Base-by-base conservation (phyloP, 2,888 invertebrate species). In the Ethmia dodecea region DNA sequence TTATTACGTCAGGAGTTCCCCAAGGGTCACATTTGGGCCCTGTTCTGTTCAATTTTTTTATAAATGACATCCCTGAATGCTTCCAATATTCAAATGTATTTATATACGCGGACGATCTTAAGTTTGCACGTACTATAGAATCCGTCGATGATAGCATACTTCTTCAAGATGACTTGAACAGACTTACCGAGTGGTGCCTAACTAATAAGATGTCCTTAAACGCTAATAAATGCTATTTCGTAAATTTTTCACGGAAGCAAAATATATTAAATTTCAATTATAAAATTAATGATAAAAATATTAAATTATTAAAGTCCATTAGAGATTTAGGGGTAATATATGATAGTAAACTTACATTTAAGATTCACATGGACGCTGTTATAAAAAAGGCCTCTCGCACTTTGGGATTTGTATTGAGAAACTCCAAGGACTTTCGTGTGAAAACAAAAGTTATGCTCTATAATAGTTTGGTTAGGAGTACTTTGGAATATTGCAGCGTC, bases 41-140 rank as follows among this genome's bases (percentile, higher is more conserved):
- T 16, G 5, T 32, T n/a, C n/a, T n/a, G n/a, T n/a, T n/a, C n/a
- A n/a, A 2, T 13, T 32, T 11, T 32, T 32, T 15, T 26, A 32
- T 26, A 22, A 11, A n/a, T n/a, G n/a, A n/a, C n/a, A n/a, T n/a
- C n/a, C 18, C 26, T 5, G 32, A 32, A 16, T 6, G 9, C 9
- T 31, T 31, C 14, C 8, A n/a, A 10, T 14, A 5, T n/a, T 31
- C 24, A 5, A 25, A 9, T 11, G n/a, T 13, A 5, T 25, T 5
- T 8, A 6, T 31, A 4, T 31, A 10, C 16, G 31, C 31, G 5
- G 25, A 25, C 14, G 31, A 31, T 14, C 14, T 31, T 2, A 31
- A 31, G 24, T 3, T 30, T 1, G 13, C 14, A 24, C 2, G 11
- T n/a, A 14, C 13, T 16, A 11, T 32, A 12, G 12, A 26, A 5